Evolutionary conservation across 2,888 invertebrate genomes (phyloP).

Genomic region (Ichneumoninae sp.): DNA sequence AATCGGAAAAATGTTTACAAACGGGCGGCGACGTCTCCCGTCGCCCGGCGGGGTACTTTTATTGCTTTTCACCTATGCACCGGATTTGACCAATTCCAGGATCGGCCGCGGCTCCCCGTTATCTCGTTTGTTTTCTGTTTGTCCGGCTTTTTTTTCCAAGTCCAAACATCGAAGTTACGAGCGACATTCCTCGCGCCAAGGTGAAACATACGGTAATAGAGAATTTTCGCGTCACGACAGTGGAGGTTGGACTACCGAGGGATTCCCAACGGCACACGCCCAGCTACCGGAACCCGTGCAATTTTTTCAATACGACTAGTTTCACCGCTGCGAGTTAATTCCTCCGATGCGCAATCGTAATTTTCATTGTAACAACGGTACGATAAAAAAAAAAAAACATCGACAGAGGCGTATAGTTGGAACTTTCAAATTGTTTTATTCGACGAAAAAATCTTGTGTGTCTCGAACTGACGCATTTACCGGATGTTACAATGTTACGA

Average conservation of each 20-base stretch:
- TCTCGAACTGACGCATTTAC: neutral
- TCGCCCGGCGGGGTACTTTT: neutral
- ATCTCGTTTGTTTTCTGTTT: neutral
- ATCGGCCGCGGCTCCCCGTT: neutral
- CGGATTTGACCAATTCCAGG: neutral
- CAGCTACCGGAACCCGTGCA: neutral
- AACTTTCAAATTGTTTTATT: neutral
- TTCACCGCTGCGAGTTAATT: neutral
- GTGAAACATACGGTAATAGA: constrained; percentile 8
- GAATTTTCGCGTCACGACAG: neutral
- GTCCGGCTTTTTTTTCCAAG: neutral
- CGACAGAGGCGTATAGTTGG: neutral
- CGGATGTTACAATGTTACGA: neutral
- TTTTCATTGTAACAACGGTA: neutral
- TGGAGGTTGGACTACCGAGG: neutral
- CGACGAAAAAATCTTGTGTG: neutral
- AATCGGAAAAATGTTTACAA: constrained; percentile 32
- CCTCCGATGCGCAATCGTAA: neutral
- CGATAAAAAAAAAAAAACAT: neutral
- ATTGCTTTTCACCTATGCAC: constrained; percentile 3
- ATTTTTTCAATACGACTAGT: neutral
- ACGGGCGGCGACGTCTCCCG: constrained; percentile 3
- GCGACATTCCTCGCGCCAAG: neutral
- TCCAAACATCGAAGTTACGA: neutral
- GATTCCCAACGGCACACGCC: constrained; percentile 31